Conservation (phyloP, 1,140 invertebrate genomes). For the Bradynema listronoti region DNA sequence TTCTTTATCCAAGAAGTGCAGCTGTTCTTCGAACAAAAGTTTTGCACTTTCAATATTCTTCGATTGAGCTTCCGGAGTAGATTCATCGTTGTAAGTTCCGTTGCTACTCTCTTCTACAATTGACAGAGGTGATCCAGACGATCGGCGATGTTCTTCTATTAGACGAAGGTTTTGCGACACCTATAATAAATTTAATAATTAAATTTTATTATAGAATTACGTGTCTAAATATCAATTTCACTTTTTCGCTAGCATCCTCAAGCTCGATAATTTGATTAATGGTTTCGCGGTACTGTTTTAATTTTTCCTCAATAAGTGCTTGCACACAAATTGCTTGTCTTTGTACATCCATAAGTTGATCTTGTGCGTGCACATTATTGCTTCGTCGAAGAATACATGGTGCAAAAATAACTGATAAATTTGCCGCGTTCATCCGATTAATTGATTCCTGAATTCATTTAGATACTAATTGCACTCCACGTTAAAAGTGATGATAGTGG, state of each 20-base stretch:
- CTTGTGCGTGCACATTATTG: conserved; percentile 76
- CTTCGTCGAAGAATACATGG: conserved; percentile 83
- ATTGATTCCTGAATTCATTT: conserved; percentile 70
- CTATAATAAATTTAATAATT: conserved; percentile 10
- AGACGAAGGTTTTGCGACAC: conserved; percentile 38
- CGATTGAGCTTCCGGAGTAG: neutral
- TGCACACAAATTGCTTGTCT: conserved; percentile 67
- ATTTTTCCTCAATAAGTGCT: conserved; percentile 74
- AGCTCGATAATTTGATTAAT: conserved; percentile 79
- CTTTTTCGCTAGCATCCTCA: conserved; percentile 63
- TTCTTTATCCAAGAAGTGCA: conserved; percentile 56
- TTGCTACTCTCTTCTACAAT: conserved; percentile 5
- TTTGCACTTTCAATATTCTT: conserved; percentile 43
- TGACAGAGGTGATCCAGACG: conserved; percentile 8
- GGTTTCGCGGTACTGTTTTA: conserved; percentile 70
- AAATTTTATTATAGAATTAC: neutral
- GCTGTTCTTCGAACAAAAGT: conserved; percentile 53
- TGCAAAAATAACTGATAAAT: conserved; percentile 86
- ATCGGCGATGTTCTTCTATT: conserved; percentile 42
- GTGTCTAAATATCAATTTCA: neutral
- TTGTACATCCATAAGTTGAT: conserved; percentile 65
- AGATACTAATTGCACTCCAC: too few relatives aligned
- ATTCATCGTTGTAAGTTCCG: neutral
- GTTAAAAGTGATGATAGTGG: too few relatives aligned
- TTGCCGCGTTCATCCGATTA: conserved; percentile 83